Percentiles rank a stretch among this genome's conserved stretches.
These are phyloP conservation scores for Trissolcus basalis DNA, from an alignment of 1,140 invertebrate species.

Conservation along the genomic window DNA sequence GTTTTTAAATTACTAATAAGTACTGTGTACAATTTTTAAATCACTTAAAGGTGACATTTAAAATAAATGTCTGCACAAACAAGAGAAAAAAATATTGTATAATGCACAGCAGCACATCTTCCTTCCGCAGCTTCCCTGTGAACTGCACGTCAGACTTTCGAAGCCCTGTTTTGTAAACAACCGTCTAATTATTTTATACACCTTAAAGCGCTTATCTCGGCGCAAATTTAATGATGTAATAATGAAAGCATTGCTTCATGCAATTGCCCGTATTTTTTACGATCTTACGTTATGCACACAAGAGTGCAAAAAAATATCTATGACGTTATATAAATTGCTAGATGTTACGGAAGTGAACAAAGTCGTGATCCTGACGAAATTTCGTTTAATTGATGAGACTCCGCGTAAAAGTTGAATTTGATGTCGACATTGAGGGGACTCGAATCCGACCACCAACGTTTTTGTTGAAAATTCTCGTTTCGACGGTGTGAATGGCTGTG, in stretches of 20 bases:
- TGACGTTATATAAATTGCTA: conserved; percentile 20
- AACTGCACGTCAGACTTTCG: too few relatives aligned
- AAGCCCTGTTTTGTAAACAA: conserved; percentile 23
- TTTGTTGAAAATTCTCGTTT: too few relatives aligned
- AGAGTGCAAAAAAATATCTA: conserved; percentile 36
- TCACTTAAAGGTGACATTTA: too few relatives aligned
- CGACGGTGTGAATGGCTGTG: too few relatives aligned
- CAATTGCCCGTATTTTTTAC: conserved; percentile 36
- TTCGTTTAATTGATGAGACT: too few relatives aligned
- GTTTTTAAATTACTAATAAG: too few relatives aligned
- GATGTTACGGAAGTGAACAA: conserved; percentile 36
- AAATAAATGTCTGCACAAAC: too few relatives aligned
- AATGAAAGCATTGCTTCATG: conserved; percentile 34
- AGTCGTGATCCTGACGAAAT: not conserved
- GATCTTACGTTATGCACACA: conserved; percentile 35
- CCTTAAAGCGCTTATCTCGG: conserved; percentile 26
- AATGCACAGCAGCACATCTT: conserved; percentile 59
- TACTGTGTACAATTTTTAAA: too few relatives aligned
- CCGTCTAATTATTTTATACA: conserved; percentile 37
- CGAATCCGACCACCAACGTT: too few relatives aligned
- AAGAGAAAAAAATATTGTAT: too few relatives aligned
- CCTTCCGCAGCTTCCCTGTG: conserved; percentile 58
- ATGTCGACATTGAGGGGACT: too few relatives aligned
- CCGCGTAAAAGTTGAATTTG: too few relatives aligned
- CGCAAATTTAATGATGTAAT: conserved; percentile 43